These are phyloP conservation scores for Cyclophora punctaria DNA, from an alignment of 2,888 invertebrate species.

Conservation along the genomic window DNA sequence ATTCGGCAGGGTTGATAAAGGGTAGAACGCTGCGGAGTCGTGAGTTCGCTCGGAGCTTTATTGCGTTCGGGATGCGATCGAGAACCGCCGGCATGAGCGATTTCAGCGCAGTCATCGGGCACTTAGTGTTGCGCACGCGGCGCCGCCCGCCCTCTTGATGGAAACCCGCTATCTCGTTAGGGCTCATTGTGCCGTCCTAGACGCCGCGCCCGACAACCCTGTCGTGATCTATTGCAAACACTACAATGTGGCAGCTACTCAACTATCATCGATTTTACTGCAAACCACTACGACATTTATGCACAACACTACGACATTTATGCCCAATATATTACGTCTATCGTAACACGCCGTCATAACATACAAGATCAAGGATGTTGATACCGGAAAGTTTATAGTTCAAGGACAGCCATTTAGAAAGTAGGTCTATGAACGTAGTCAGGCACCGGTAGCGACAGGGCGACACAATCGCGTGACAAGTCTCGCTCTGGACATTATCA, in stretches of 20 bases:
- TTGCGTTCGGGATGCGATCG: conserved; percentile 64
- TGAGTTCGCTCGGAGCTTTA: conserved; percentile 65
- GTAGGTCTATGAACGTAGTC: conserved; percentile 53
- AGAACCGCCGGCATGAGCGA: conserved; percentile 41
- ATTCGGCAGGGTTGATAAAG: conserved; percentile 61
- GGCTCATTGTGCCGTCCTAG: conserved; percentile 42
- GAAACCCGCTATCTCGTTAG: conserved; percentile 48
- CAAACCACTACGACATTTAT: too few relatives aligned
- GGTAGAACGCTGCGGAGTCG: conserved; percentile 61
- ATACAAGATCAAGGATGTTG: conserved; percentile 8
- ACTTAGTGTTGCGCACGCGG: conserved; percentile 48
- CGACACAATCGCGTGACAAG: conserved; percentile 58
- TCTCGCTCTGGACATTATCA: conserved; percentile 62
- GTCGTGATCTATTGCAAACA: too few relatives aligned
- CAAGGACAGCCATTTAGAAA: conserved; percentile 61
- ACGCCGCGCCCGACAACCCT: not conserved
- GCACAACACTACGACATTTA: too few relatives aligned
- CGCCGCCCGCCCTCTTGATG: conserved; percentile 27
- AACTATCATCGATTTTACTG: not conserved
- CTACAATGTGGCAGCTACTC: not conserved
- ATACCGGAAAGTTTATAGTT: conserved; percentile 24
- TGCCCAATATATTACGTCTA: too few relatives aligned
- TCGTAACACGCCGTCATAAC: conserved; percentile 1
- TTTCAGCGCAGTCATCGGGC: conserved; percentile 54
- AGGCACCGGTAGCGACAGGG: conserved; percentile 36